Base-by-base conservation (phyloP, 2,113 vertebrate species). In the Thomomys bottae region DNA sequence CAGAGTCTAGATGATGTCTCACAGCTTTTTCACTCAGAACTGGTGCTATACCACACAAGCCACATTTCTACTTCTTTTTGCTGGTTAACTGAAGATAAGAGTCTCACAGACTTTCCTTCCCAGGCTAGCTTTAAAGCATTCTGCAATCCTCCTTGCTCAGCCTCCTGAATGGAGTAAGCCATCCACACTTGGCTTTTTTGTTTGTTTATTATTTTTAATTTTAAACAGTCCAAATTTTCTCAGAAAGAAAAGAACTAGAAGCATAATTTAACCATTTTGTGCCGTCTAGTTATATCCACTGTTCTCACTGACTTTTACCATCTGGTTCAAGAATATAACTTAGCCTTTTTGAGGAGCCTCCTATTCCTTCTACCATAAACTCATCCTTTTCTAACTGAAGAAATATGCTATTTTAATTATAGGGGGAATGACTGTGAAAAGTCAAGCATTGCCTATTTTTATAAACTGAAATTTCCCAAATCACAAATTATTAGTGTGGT, bases 341-440 rank as follows among this genome's bases (percentile, higher is more conserved):
- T 63, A 75, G 40, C 30, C 59, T 91, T 73, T 93, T 73, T 34
- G 21, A 77, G 94, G 70, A 80, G 75, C 75, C 24, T 92, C 38
- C 84, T 70, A 40, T 92, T 88, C 18, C 38, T 68, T 71, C n/a
- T 93, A 88, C 75, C 57, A 92, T 70, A 71, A 94, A 79, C 73
- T 67, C 92, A 64, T 82, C 78, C 64, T 89, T 91, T 95, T 79
- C 92, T 88, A 89, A 88, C 68, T 91, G 95, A 87, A 94, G 88
- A 95, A 92, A 94, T 82, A 94, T 73, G 80, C 59, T 67, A 49
- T 85, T 94, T 95, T 95, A 96, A 96, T 96, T 95, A 94, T 83
- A 95, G 38, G 88, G 85, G 64, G 92, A 94, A 83, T 30, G 66
- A 89, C 90, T 96, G 73, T 73, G 82, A 94, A 93, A 96, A 93